These are phyloP conservation scores for Perca schrenkii DNA, from an alignment of 2,113 vertebrate species.

Conservation along the genomic window DNA sequence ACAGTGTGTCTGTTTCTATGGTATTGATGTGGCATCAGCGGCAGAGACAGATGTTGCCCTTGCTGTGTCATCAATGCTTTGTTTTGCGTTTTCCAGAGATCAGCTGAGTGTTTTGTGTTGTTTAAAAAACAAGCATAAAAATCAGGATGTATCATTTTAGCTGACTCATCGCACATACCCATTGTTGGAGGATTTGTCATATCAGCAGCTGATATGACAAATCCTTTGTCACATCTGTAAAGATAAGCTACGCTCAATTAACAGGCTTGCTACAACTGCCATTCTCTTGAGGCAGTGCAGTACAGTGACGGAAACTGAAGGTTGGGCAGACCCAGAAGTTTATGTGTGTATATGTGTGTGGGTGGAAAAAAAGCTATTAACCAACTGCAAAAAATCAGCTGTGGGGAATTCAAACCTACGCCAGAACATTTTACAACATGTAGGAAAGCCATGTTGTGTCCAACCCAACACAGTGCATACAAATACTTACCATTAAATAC, in stretches of 20 bases:
- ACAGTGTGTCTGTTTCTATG: not conserved
- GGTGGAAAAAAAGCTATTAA: not conserved
- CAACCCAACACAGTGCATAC: not conserved
- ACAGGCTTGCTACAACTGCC: not conserved
- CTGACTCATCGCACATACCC: not conserved
- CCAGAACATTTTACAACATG: not conserved
- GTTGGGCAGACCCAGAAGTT: not conserved
- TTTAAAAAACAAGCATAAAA: not conserved
- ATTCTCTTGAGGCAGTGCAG: not conserved
- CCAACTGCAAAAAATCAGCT: not conserved
- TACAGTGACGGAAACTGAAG: not conserved
- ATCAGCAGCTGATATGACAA: not conserved
- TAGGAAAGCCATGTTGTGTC: not conserved
- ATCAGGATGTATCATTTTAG: not conserved
- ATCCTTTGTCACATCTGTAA: not conserved
- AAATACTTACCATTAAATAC: not conserved
- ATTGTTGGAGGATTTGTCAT: not conserved
- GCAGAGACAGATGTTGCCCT: not conserved
- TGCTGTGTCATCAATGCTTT: not conserved
- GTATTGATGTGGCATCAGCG: not conserved
- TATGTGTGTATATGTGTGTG: not conserved
- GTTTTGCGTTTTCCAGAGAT: not conserved
- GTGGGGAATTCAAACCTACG: not conserved
- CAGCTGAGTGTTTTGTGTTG: not conserved
- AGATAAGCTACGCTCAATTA: not conserved